Evolutionary conservation across 2,797 vertebrate genomes (phyloP).

Genomic region (Esox lucius): DNA sequence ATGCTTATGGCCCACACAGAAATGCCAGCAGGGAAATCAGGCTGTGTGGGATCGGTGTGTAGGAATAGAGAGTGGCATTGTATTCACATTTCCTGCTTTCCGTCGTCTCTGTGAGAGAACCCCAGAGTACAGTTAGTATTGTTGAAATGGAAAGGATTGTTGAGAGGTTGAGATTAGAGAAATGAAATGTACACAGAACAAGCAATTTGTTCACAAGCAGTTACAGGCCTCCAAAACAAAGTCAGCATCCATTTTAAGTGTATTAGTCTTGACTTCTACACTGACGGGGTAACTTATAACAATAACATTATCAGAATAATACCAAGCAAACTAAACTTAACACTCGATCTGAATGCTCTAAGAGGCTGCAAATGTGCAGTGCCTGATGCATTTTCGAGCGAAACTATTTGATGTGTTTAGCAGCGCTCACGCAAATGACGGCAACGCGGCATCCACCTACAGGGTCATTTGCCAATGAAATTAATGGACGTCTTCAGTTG

Average conservation of each 20-base stretch:
- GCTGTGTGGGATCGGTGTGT: conserved; percentile 53
- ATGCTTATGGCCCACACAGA: conserved; percentile 25
- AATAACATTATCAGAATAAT: conserved; percentile 17
- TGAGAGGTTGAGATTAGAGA: conserved; percentile 12
- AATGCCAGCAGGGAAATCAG: conserved; percentile 51
- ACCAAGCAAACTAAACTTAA: neutral
- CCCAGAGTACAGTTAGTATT: conserved; percentile 2
- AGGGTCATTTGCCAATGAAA: conserved; percentile 21
- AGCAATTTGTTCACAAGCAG: conserved; percentile 54
- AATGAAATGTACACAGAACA: conserved; percentile 15
- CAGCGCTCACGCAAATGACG: neutral
- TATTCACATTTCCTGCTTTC: conserved; percentile 26
- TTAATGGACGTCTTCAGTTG: conserved; percentile 45
- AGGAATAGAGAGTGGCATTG: conserved; percentile 22
- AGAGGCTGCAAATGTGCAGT: neutral
- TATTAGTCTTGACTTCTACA: conserved; percentile 5
- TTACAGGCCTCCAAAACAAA: neutral
- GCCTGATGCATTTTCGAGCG: neutral
- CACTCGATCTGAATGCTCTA: neutral
- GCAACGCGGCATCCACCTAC: neutral
- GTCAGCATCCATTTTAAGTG: conserved; percentile 1
- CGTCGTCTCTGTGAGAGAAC: neutral
- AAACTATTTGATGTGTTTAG: neutral
- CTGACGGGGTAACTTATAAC: neutral
- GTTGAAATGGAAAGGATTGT: conserved; percentile 8